These are phyloP conservation scores for Lithophane ornitopus DNA, from an alignment of 2,888 invertebrate genomes.

Conservation along the genomic window DNA sequence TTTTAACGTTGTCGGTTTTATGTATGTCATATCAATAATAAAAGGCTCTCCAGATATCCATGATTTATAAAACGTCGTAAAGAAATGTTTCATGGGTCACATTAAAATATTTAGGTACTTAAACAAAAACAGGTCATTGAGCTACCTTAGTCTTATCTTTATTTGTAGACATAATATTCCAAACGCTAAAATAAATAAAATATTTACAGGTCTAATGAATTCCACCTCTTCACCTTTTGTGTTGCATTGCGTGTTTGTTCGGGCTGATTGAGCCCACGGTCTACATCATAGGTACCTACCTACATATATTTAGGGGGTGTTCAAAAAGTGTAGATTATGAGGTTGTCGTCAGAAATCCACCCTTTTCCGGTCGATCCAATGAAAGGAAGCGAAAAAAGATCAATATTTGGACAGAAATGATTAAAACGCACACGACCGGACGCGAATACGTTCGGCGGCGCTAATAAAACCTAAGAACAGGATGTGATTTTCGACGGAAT, in stretches of 20 bases:
- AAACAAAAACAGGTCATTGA: background rate
- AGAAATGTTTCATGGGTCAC: slow-evolving; percentile 1
- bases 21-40: slow-evolving; percentile 73
- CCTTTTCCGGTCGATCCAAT: slow-evolving; percentile 82
- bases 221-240: background rate
- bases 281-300: no score
- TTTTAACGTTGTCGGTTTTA: slow-evolving; percentile 79
- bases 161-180: background rate
- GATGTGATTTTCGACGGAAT: slow-evolving; percentile 88
- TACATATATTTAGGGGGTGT: background rate
- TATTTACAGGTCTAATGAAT: background rate
- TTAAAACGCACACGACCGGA: slow-evolving; percentile 84
- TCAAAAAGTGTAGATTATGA: slow-evolving; percentile 80
- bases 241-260: background rate
- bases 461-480: slow-evolving; percentile 87
- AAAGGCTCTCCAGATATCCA: slow-evolving; percentile 72
- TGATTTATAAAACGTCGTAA: slow-evolving; percentile 49
- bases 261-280: no score
- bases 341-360: slow-evolving; percentile 79
- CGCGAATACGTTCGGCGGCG: slow-evolving; percentile 83
- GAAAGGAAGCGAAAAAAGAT: slow-evolving; percentile 86
- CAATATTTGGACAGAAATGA: slow-evolving; percentile 90
- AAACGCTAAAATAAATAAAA: background rate
- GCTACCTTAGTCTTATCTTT: background rate
- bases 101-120: background rate